Evolutionary conservation across 2,888 invertebrate genomes (phyloP), one percentile per base, ranked within the genome.

Genomic region (Drosophila diplacantha): DNA sequence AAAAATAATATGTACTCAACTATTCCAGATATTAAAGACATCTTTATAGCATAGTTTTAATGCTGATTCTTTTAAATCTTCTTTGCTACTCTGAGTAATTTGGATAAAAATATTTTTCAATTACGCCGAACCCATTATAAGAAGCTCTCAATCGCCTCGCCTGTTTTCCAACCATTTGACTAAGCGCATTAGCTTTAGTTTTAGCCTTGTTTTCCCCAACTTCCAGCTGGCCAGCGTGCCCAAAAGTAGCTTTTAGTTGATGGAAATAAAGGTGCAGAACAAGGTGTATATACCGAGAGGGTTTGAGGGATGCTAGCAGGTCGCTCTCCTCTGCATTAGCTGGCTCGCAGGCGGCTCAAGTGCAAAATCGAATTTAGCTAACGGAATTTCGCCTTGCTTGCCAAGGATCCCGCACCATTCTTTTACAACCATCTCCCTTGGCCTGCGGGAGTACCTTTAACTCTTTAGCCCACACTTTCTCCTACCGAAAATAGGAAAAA

Each of bases 341-440:
- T 70, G 24, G 63, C 11, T 29, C 32, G 81, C 81, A 74, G 72
- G 81, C 68, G 79, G 80, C 83, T 83, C 81, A 78, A 80, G 80
- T 80, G 80, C 83, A 80, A 80, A 80, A 80, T 80, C 80, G 80
- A 80, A 83, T 80, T 80, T 81, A 64, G 72, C 81, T 81, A 80
- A 80, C 75, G 83, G 79, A 83, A 81, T 80, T 80, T 83, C 72
- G 69, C 73, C 81, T 69, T 69, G 61, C 62, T 63, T 81, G 75
- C 79, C 78, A 80, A 81, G 67, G 68, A 39, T 53, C 41, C 52
- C 39, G 31, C 41, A 37, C 53, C 55, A n/a, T 6, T 16, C 18
- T 8, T n/a, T 39, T 39, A 29, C 20, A 63, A 16, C 50, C 39
- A 32, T 14, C 8, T 29, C 47, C 24, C 24, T 31, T 16, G 31